phyloP scores from a whole-genome alignment of 2,888 invertebrate species.

The Plutella xylostella region DNA sequence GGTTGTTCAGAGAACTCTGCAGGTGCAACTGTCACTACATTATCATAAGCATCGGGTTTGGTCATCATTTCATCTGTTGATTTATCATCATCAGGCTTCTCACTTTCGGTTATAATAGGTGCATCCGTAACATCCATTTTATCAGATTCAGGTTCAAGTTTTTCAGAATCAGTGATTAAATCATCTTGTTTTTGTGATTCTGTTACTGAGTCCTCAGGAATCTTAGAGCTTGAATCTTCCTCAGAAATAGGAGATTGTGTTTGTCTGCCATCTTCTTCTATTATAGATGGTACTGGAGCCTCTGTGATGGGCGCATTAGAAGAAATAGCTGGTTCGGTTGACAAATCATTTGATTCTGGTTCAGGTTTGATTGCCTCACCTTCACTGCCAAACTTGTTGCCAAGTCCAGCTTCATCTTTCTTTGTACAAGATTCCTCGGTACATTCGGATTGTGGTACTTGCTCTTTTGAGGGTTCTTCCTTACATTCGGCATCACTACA shows the following conservation, averaged over 20 bases:
- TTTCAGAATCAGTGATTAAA: too few species aligned
- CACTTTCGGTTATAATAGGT: background rate
- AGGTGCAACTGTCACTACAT: background rate
- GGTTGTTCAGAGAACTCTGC: background rate
- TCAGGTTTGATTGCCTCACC: conserved; percentile 31
- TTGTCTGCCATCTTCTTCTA: too few species aligned
- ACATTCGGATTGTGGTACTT: conserved; percentile 26
- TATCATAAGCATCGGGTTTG: too few species aligned
- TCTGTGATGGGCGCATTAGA: too few species aligned
- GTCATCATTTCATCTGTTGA: too few species aligned
- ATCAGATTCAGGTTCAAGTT: too few species aligned
- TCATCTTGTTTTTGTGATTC: background rate
- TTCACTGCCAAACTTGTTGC: conserved; percentile 23
- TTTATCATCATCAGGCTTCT: background rate
- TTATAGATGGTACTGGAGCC: too few species aligned
- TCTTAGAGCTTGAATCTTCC: background rate
- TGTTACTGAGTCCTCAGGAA: background rate
- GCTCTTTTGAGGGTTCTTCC: conserved; percentile 18
- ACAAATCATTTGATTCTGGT: conserved; percentile 3
- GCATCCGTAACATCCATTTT: too few species aligned
- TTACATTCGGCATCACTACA: conserved; percentile 27
- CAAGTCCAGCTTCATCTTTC: conserved; percentile 26
- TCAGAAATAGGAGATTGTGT: background rate
- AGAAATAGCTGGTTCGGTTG: too few species aligned
- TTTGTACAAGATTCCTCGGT: conserved; percentile 35